Evolutionary conservation across 2,113 vertebrate species (phyloP), one percentile per base, ranked within the genome.

Genomic region (Budorcas taxicolor): DNA sequence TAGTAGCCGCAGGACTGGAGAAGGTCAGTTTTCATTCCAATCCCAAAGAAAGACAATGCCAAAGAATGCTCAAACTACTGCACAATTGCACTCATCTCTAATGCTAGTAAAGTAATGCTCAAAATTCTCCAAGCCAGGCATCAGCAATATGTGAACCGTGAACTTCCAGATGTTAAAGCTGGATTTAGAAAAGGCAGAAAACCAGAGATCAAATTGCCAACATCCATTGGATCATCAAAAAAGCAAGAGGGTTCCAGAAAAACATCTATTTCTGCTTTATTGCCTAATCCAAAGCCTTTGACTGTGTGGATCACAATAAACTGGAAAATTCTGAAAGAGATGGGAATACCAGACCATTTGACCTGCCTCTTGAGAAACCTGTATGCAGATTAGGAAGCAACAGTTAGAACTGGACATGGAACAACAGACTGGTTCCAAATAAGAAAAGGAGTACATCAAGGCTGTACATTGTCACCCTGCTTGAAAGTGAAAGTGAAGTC

Each of bases 131-230:
- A 36, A 67, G 17, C 2, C 64, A 71, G 17, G n/a, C n/a, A 36
- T 36, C n/a, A 71, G 19, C 4, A 36, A 11, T 36, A 36, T 4
- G 0, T 36, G n/a, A 71, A 71, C 17, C 0, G 0, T 71, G 64
- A 36, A 71, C 17, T 71, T 71, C 17, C n/a, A 71, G 64, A 36
- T 21, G n/a, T 36, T 6, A n/a, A 71, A 21, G n/a, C n/a, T 71
- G 17, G 9, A 5, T 67, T 67, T 67, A 67, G 17, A 21, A 36
- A 67, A 67, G 64, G 8, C 17, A 36, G 17, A 11, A 10, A 62
- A 62, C 31, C 60, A 62, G 60, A 64, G 31, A 33, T 64, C 60
- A 64, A 64, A 64, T 17, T 64, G 31, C 15, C 60, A 64, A 17
- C 31, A 64, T 64, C 60, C 6, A 1, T 0, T 64, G 60, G 31